A percentile compares a stretch with the other conserved stretches of the same genome.
Evolutionary conservation across 1,140 invertebrate genomes (phyloP).

Genomic region (Lucilia cuprina): DNA sequence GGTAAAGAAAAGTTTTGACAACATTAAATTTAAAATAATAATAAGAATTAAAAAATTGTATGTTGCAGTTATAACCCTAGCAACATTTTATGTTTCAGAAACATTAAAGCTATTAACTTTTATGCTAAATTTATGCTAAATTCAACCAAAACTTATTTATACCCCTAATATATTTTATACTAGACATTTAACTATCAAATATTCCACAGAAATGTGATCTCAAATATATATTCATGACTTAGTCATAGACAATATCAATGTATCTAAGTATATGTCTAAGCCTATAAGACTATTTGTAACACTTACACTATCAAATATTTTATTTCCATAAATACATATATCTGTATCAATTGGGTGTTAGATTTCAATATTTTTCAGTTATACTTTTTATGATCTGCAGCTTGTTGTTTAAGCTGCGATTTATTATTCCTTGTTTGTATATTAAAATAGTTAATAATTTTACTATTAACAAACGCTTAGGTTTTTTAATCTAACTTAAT

Average conservation of each 20-base stretch:
- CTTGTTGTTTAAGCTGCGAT: not conserved
- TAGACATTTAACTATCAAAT: not conserved
- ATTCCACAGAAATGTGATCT: not conserved
- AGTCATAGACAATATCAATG: not conserved
- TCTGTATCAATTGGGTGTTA: not conserved
- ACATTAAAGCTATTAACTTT: too few species aligned
- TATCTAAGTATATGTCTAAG: not conserved
- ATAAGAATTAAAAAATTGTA: too few species aligned
- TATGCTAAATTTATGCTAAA: not conserved
- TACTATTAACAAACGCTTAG: too few species aligned
- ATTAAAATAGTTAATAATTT: too few species aligned
- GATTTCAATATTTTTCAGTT: not conserved
- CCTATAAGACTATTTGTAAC: too few species aligned
- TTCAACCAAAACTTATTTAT: not conserved
- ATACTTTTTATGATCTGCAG: not conserved
- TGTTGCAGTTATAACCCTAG: too few species aligned
- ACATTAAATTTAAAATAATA: too few species aligned
- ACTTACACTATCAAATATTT: too few species aligned
- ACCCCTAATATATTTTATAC: not conserved
- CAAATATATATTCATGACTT: not conserved
- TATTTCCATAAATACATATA: too few species aligned
- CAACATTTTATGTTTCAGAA: too few species aligned
- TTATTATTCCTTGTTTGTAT: too few species aligned
- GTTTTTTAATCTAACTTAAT: too few species aligned
- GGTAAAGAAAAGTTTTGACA: not conserved